phyloP scores from a whole-genome alignment of 2,888 invertebrate species.

The Platerodrilus igneus region DNA sequence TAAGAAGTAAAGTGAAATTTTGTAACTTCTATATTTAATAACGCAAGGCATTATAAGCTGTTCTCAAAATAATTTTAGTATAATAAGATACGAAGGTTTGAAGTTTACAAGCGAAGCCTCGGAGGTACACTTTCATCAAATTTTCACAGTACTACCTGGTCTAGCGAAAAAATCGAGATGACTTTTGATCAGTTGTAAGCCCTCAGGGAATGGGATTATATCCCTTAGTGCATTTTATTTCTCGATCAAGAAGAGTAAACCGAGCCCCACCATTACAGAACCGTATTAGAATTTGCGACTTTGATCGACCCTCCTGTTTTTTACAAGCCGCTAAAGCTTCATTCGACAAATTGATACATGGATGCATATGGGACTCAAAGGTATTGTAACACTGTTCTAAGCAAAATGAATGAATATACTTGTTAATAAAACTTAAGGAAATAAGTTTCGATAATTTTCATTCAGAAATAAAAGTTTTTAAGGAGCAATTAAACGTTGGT shows the following conservation, averaged over 20 bases:
- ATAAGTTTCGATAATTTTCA: too few species aligned
- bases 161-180: constrained; percentile 24
- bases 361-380: constrained; percentile 10
- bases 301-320: constrained; percentile 26
- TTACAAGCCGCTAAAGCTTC: constrained; percentile 20
- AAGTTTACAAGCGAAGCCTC: constrained; percentile 10
- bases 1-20: constrained; percentile 22
- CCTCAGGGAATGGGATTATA: constrained; percentile 29
- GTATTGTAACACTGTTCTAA: too few species aligned
- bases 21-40: too few species aligned
- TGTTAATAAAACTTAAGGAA: too few species aligned
- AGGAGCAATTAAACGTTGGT: too few species aligned
- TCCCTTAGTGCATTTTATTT: constrained; percentile 32
- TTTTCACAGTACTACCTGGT: constrained; percentile 21
- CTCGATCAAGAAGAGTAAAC: constrained; percentile 26
- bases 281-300: constrained; percentile 27
- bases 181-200: constrained; percentile 27
- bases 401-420: too few species aligned
- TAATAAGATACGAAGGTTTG: constrained; percentile 22
- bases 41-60: too few species aligned
- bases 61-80: constrained; percentile 11
- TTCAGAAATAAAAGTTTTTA: too few species aligned
- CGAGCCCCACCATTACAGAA: constrained; percentile 20
- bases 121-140: constrained; percentile 18
- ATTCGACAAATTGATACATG: constrained; percentile 24